These are phyloP conservation scores for Gymnoscopelus microlampas DNA, from an alignment of 2,797 vertebrate species.

Conservation along the genomic window DNA sequence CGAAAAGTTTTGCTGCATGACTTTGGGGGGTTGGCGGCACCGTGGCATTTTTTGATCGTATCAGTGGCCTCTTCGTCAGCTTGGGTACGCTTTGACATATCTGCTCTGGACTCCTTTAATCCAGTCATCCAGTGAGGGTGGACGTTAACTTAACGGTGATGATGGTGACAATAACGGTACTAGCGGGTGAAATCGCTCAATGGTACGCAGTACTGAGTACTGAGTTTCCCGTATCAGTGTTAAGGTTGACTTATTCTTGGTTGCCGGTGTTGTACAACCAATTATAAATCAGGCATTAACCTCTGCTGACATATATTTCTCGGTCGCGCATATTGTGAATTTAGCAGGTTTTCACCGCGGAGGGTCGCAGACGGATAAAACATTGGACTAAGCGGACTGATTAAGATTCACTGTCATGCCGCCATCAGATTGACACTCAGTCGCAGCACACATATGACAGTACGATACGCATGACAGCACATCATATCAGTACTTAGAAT, in stretches of 20 bases:
- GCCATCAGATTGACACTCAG: slow-evolving; percentile 34
- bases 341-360: too few relatives aligned
- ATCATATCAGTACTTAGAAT: slow-evolving; percentile 29
- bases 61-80: slow-evolving; percentile 51
- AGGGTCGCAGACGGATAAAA: background rate
- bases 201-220: slow-evolving; percentile 6
- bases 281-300: background rate
- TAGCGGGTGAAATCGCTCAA: slow-evolving; percentile 20
- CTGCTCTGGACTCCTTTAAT: slow-evolving; percentile 37
- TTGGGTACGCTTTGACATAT: slow-evolving; percentile 64
- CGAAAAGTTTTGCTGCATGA: slow-evolving; percentile 49
- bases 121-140: slow-evolving; percentile 52
- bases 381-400: background rate
- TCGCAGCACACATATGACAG: slow-evolving; percentile 20
- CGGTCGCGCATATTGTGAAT: slow-evolving; percentile 9
- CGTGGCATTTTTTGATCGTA: slow-evolving; percentile 33
- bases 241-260: too few relatives aligned
- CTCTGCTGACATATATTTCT: slow-evolving; percentile 15
- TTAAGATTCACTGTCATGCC: background rate
- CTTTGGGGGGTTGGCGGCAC: slow-evolving; percentile 27
- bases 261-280: too few relatives aligned
- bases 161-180: slow-evolving; percentile 59
- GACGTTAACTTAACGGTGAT: slow-evolving; percentile 50
- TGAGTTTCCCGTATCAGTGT: too few relatives aligned
- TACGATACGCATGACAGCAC: background rate